phyloP scores from a whole-genome alignment of 2,113 vertebrate genomes.

The Carlito syrichta region DNA sequence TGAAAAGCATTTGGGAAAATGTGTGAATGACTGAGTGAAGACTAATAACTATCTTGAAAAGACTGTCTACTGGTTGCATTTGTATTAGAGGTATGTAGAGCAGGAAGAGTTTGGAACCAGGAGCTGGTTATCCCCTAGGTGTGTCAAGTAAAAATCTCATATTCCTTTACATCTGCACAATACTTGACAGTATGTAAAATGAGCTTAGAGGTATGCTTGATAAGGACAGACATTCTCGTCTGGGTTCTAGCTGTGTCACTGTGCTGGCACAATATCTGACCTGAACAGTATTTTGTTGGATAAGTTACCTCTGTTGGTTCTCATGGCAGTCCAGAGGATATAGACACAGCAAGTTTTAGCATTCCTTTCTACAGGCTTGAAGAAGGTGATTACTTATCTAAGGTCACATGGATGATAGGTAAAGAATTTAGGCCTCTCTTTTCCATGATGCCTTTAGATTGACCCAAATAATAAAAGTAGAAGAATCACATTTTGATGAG shows the following conservation, averaged over 20 bases:
- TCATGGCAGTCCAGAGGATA: background rate
- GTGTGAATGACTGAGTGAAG: background rate
- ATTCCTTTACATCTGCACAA: background rate
- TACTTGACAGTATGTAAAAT: background rate
- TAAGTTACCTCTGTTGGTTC: background rate
- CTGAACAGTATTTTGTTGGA: background rate
- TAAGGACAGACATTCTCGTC: background rate
- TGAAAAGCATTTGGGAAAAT: background rate
- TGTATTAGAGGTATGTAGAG: background rate
- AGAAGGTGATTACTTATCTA: background rate
- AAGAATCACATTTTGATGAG: background rate
- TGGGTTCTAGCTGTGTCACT: background rate
- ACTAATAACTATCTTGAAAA: background rate
- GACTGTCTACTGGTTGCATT: background rate
- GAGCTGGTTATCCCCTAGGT: background rate
- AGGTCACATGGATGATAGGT: background rate
- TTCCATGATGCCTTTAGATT: background rate
- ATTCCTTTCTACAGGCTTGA: background rate
- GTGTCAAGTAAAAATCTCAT: background rate
- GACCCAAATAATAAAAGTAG: background rate
- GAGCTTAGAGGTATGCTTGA: background rate
- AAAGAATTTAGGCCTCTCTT: background rate
- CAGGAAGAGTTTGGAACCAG: background rate
- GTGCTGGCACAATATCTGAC: background rate
- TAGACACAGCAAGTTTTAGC: background rate